Conservation (phyloP, 2,888 invertebrate species). For the Melipona beecheii region DNA sequence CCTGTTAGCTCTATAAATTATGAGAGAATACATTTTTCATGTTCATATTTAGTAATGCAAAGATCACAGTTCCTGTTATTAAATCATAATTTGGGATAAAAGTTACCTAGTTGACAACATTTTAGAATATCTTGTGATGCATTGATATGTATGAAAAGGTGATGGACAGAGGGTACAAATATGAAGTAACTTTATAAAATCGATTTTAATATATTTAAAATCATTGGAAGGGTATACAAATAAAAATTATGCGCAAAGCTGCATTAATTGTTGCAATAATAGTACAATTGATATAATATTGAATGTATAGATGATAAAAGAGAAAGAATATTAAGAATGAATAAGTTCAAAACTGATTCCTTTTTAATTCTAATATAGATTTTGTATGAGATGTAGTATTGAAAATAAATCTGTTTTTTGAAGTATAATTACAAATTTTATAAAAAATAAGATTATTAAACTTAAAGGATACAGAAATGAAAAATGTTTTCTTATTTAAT, state of each 20-base stretch:
- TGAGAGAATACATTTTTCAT: slow-evolving; percentile 44
- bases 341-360: slow-evolving; percentile 67
- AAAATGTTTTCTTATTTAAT: slow-evolving; percentile 7
- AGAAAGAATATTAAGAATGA: slow-evolving; percentile 52
- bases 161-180: slow-evolving; percentile 71
- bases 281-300: slow-evolving; percentile 70
- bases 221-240: slow-evolving; percentile 61
- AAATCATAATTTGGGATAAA: slow-evolving; percentile 19
- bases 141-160: slow-evolving; percentile 55
- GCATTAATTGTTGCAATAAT: slow-evolving; percentile 73
- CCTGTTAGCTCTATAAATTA: slow-evolving; percentile 25
- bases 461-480: background rate
- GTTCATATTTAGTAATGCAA: slow-evolving; percentile 34
- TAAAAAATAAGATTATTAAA: slow-evolving; percentile 12
- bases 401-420: slow-evolving; percentile 79
- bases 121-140: slow-evolving; percentile 64
- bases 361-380: slow-evolving; percentile 77
- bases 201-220: slow-evolving; percentile 57
- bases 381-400: slow-evolving; percentile 79
- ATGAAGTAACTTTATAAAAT: slow-evolving; percentile 62
- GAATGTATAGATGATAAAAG: slow-evolving; percentile 57
- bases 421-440: slow-evolving; percentile 64
- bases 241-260: slow-evolving; percentile 65
- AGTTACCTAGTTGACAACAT: slow-evolving; percentile 26
- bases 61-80: slow-evolving; percentile 56